Percentiles rank a stretch among this genome's conserved stretches.
Evolutionary conservation across 2,113 vertebrate genomes (phyloP).

Genomic region (Aptenodytes patagonicus): DNA sequence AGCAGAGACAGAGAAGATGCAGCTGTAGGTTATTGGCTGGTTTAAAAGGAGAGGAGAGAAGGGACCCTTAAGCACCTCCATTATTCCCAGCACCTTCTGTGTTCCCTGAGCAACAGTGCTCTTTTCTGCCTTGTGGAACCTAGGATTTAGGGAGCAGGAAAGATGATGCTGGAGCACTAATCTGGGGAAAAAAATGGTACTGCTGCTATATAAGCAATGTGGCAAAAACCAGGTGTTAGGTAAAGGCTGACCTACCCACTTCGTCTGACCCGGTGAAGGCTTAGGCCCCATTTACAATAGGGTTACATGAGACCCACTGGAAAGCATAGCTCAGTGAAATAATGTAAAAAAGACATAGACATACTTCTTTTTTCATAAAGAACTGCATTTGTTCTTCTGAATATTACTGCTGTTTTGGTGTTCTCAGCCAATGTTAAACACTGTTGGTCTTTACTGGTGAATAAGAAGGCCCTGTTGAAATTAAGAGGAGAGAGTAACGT

Average conservation of each 20-base stretch:
- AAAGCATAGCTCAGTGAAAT: background rate
- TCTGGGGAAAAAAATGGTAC: background rate
- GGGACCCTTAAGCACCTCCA: background rate
- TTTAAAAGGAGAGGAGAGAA: background rate
- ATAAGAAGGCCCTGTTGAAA: constrained; percentile 65
- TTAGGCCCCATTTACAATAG: background rate
- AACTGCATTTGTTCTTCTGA: constrained; percentile 52
- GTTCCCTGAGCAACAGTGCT: background rate
- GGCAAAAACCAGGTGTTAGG: background rate
- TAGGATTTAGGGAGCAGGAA: background rate
- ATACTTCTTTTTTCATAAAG: constrained; percentile 68
- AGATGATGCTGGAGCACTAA: background rate
- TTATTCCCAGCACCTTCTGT: background rate
- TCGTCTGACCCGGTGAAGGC: background rate
- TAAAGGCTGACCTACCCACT: background rate
- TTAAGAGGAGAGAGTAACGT: background rate
- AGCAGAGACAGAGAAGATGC: background rate
- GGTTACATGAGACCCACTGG: background rate
- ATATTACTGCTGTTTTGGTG: constrained; percentile 42
- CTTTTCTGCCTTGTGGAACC: background rate
- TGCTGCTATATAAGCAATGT: background rate
- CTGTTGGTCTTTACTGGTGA: constrained; percentile 62
- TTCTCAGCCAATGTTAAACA: constrained; percentile 57
- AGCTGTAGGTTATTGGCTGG: background rate
- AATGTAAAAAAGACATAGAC: background rate